Evolutionary conservation across 2,113 vertebrate genomes (phyloP), one percentile per base, ranked within the genome.

Genomic region (Ammodytes dubius): DNA sequence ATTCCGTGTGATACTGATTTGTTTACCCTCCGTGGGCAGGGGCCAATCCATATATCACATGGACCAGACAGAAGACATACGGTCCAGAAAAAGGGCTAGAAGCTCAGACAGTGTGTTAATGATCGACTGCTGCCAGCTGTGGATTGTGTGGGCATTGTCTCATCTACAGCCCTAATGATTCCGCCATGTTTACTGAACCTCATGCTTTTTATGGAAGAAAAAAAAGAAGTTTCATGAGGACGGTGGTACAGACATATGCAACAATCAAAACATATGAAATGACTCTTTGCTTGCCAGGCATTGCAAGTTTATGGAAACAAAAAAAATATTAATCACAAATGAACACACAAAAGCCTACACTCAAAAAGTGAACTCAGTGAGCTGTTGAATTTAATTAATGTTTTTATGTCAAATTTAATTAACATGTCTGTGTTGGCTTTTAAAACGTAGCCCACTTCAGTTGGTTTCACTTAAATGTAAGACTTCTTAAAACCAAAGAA

Each of bases 1-100:
- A 79, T 83, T 79, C 68, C 47, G 77, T 77, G 84, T 69, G 75
- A 61, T 76, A 70, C 65, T 87, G 89, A 85, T 87, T 89, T 84
- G 84, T 89, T 91, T 89, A 85, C 85, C 79, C 69, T 81, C 74
- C 70, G 80, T 84, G 88, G 79, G 91, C 79, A 82, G 84, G 27
- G 69, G 70, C 70, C 87, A 88, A 93, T 90, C 84, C 86, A 92
- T 90, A 87, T 69, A 90, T 93, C 89, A 84, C 82, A 39, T 52
- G 68, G 79, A 89, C 79, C 85, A 88, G 83, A 90, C 89, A 74
- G 81, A 80, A 80, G 1, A 81, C 83, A 87, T 86, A 76, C 14
- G 12, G 70, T 66, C 11, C 67, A 69, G 56, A 65, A 72, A 61
- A 66, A 27, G 27, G 86, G 58, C 82, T 61, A 69, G 86, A 91